phyloP scores from a whole-genome alignment of 2,113 vertebrate genomes.

The Nothoprocta perdicaria region DNA sequence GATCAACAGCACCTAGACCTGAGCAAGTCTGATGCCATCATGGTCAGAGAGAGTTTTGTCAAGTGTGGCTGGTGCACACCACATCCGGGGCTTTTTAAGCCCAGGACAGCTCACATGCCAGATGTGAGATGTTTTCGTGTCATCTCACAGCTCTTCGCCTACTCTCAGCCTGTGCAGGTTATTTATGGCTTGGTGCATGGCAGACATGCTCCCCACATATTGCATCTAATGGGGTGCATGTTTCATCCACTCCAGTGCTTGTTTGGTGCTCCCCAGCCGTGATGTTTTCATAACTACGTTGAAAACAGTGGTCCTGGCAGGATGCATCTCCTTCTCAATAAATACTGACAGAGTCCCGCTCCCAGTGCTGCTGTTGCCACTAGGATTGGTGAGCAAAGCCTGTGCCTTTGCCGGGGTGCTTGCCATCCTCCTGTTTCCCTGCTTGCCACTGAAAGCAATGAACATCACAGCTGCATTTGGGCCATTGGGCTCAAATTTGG shows the following conservation, averaged over 20 bases:
- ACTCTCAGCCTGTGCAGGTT: accelerated
- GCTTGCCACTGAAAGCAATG: accelerated
- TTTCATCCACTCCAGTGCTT: neutral
- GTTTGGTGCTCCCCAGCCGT: neutral
- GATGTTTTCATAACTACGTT: neutral
- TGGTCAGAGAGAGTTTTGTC: accelerated
- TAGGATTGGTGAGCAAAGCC: neutral
- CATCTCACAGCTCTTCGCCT: neutral
- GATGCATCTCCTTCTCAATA: neutral
- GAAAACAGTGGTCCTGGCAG: neutral
- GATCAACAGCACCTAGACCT: accelerated
- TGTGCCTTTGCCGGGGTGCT: accelerated
- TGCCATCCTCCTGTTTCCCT: accelerated
- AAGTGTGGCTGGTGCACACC: accelerated
- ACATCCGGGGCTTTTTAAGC: accelerated
- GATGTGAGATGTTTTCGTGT: accelerated
- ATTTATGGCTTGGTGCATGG: neutral
- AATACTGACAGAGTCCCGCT: neutral
- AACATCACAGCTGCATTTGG: neutral
- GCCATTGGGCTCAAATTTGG: too few species aligned
- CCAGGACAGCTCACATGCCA: neutral
- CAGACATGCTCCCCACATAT: accelerated
- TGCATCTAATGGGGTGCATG: accelerated
- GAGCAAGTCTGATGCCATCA: accelerated
- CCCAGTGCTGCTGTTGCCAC: neutral